A percentile compares a stretch with the other conserved stretches of the same genome.
phyloP scores from a whole-genome alignment of 1,140 invertebrate genomes.

The Scylla paramamosain region DNA sequence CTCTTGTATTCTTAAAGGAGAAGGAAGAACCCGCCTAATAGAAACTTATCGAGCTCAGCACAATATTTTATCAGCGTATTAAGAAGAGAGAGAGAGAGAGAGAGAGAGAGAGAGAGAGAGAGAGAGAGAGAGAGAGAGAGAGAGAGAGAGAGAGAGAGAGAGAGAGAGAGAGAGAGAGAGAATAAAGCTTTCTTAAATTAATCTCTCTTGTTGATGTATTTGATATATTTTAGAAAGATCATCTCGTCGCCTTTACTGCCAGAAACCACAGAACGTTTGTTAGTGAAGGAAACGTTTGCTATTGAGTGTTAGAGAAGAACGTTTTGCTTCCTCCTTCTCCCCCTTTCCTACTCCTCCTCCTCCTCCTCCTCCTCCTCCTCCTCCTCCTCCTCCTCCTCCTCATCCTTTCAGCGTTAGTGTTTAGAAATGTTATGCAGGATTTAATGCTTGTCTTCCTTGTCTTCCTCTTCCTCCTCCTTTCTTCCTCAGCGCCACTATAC shows the following conservation, averaged over 20 bases:
- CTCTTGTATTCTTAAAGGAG: background rate
- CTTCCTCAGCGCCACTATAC: background rate
- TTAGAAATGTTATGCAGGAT: too few relatives aligned
- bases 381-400: slow-evolving; percentile 9
- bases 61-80: slow-evolving; percentile 15
- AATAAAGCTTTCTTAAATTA: background rate
- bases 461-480: background rate
- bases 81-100: background rate
- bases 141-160: slow-evolving; percentile 17
- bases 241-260: background rate
- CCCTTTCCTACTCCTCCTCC: background rate
- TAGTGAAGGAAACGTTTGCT: background rate
- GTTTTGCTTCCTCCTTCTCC: background rate
- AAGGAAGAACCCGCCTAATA: background rate
- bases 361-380: background rate
- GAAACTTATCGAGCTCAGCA: background rate
- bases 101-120: slow-evolving; percentile 3
- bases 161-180: slow-evolving; percentile 11
- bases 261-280: background rate
- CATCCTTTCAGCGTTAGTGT: background rate
- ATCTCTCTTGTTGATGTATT: background rate
- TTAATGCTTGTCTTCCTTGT: background rate
- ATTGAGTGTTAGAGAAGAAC: background rate
- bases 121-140: slow-evolving; percentile 3
- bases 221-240: background rate